phyloP scores from a whole-genome alignment of 2,113 vertebrate species.

The Sinocyclocheilus rhinocerous region DNA sequence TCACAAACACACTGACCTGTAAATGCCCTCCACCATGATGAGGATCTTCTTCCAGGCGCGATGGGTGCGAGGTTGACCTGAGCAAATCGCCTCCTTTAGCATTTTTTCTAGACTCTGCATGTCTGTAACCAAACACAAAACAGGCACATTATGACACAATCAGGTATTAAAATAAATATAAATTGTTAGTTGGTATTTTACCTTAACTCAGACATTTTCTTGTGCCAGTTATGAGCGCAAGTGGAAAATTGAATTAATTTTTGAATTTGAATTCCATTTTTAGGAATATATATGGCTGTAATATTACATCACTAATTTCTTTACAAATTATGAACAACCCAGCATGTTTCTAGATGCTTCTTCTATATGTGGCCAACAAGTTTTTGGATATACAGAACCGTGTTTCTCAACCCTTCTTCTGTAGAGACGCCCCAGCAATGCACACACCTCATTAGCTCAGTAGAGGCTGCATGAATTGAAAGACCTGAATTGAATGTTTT shows the following conservation, averaged over 20 bases:
- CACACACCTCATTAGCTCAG: no score
- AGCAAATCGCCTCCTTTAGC: conserved; percentile 86
- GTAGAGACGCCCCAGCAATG: no score
- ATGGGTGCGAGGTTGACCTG: conserved; percentile 86
- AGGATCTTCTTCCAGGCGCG: conserved; percentile 91
- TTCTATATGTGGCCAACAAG: neutral
- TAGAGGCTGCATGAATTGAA: neutral
- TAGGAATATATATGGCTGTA: neutral
- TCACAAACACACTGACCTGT: conserved; percentile 75
- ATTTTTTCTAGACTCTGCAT: conserved; percentile 91
- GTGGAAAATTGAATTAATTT: no score
- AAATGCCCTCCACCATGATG: conserved; percentile 87
- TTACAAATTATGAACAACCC: neutral
- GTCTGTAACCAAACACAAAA: conserved; percentile 68
- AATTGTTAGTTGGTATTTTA: neutral
- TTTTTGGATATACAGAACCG: neutral
- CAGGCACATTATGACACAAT: conserved; percentile 49
- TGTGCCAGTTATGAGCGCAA: neutral
- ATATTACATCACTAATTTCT: neutral
- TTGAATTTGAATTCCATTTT: no score
- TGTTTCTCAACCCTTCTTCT: neutral
- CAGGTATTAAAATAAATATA: neutral
- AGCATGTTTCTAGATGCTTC: neutral
- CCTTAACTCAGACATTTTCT: neutral
- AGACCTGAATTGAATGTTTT: neutral